These are phyloP conservation scores for Leptinotarsa juncta DNA, from an alignment of 2,888 invertebrate species.

Conservation along the genomic window DNA sequence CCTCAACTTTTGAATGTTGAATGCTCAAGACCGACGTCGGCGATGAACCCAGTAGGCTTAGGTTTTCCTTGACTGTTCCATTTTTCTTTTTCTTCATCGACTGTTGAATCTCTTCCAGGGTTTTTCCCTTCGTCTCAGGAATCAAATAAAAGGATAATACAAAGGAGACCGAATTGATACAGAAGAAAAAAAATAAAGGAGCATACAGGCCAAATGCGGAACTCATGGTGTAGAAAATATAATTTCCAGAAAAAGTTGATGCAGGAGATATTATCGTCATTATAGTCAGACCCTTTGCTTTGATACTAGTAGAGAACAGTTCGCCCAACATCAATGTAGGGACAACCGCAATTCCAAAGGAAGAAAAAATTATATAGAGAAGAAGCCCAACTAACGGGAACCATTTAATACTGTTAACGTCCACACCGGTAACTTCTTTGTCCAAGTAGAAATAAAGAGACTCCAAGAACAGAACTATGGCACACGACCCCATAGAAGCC, in stretches of 20 bases:
- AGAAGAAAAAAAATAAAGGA: conserved; percentile 32
- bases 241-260: conserved; percentile 42
- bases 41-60: background rate
- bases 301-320: conserved; percentile 57
- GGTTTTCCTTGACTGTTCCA: background rate
- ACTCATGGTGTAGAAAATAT: conserved; percentile 56
- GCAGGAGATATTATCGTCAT: conserved; percentile 22
- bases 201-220: conserved; percentile 53
- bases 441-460: conserved; percentile 55
- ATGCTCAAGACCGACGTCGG: too few species aligned
- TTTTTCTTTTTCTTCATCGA: background rate
- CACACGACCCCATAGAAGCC: conserved; percentile 50
- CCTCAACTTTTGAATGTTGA: too few species aligned
- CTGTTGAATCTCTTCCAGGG: conserved; percentile 28
- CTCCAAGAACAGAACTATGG: conserved; percentile 48
- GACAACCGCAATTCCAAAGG: conserved; percentile 52
- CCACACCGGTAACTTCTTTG: conserved; percentile 38
- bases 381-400: conserved; percentile 56
- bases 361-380: conserved; percentile 31
- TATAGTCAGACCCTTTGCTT: conserved; percentile 51
- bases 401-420: conserved; percentile 51
- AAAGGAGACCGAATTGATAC: conserved; percentile 21
- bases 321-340: conserved; percentile 57
- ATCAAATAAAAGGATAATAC: conserved; percentile 23
- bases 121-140: conserved; percentile 29